Evolutionary conservation across 2,113 vertebrate species (phyloP).

Genomic region (Antigone vipio): DNA sequence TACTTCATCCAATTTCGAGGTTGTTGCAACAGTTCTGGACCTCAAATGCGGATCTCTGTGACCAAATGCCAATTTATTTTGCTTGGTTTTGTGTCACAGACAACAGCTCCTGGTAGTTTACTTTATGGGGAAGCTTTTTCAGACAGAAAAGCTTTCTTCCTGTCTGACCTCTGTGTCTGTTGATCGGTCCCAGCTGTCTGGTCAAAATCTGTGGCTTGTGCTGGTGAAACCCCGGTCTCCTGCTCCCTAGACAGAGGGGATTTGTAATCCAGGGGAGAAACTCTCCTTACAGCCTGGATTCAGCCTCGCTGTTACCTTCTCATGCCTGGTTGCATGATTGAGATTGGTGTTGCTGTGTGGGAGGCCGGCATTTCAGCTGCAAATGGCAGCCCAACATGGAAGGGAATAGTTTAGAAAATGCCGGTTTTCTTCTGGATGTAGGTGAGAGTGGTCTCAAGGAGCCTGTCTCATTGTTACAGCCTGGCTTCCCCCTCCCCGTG

Average conservation of each 20-base stretch:
- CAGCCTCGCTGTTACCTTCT: background rate
- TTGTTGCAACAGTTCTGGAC: background rate
- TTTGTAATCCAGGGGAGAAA: background rate
- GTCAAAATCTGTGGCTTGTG: background rate
- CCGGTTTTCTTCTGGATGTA: background rate
- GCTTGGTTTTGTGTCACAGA: background rate
- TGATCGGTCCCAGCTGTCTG: constrained; percentile 14
- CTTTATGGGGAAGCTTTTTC: constrained; percentile 8
- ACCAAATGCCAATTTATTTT: background rate
- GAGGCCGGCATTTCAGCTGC: background rate
- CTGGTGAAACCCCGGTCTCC: background rate
- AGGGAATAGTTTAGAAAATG: background rate
- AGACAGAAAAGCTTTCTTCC: constrained; percentile 16
- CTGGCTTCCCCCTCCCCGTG: background rate
- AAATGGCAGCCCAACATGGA: background rate
- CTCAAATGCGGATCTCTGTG: accelerated
- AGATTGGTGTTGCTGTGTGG: background rate
- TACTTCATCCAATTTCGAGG: background rate
- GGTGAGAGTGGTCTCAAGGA: accelerated
- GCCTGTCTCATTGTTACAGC: background rate
- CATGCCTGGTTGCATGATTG: background rate
- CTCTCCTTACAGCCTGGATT: background rate
- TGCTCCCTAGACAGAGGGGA: background rate
- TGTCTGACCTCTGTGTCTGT: background rate
- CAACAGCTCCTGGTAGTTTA: constrained; percentile 23